These are phyloP conservation scores for Salminus brasiliensis DNA, from an alignment of 2,113 vertebrate species.

Conservation along the genomic window DNA sequence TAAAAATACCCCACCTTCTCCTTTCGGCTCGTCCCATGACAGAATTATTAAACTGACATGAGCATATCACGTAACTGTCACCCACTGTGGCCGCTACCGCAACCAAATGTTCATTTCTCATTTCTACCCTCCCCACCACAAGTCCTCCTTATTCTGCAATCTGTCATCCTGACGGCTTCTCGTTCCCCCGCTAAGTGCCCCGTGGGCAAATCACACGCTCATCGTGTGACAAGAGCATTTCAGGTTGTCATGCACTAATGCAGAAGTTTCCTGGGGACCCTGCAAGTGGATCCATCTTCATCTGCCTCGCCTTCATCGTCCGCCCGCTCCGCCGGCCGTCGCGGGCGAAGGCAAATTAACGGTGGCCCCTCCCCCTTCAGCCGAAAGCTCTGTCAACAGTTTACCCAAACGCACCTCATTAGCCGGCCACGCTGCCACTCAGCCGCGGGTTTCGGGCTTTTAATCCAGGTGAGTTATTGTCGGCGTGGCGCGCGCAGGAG, in stretches of 20 bases:
- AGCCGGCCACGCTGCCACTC: conserved; percentile 77
- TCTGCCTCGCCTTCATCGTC: conserved; percentile 72
- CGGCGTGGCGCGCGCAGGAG: conserved; percentile 56
- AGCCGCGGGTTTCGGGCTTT: conserved; percentile 70
- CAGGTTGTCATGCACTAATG: conserved; percentile 84
- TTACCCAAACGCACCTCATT: conserved; percentile 84
- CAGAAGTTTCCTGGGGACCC: conserved; percentile 77
- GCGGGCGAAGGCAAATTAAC: conserved; percentile 83
- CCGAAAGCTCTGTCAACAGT: conserved; percentile 84
- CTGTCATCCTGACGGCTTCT: conserved; percentile 62
- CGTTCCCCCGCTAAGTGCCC: conserved; percentile 60
- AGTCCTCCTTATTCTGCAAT: conserved; percentile 53
- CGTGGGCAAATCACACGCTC: conserved; percentile 79
- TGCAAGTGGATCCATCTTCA: conserved; percentile 82
- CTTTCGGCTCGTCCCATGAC: conserved; percentile 31
- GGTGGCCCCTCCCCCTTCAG: conserved; percentile 67
- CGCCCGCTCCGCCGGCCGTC: conserved; percentile 79
- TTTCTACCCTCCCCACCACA: conserved; percentile 40
- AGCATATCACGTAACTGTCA: conserved; percentile 50
- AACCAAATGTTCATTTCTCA: conserved; percentile 53
- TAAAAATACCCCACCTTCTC: conserved; percentile 17
- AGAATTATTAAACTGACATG: conserved; percentile 56
- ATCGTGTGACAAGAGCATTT: conserved; percentile 82
- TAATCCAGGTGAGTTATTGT: conserved; percentile 85
- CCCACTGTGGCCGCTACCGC: conserved; percentile 14